Percentiles rank a stretch among this genome's conserved stretches.
Evolutionary conservation across 2,113 vertebrate genomes (phyloP).

Genomic region (Melanotaenia duboulayi): DNA sequence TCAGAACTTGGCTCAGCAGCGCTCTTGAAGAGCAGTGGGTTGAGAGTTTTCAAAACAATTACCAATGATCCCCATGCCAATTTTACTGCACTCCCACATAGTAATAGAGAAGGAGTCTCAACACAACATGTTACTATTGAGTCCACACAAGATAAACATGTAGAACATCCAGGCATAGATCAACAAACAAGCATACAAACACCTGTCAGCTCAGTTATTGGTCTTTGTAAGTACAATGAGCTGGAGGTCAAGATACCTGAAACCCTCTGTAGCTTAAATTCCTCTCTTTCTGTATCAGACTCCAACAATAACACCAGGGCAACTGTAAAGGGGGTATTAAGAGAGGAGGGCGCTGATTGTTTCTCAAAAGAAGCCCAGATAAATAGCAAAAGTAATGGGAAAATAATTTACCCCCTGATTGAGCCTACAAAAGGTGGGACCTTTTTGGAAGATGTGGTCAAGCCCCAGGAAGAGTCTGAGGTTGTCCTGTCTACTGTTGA

Average conservation of each 20-base stretch:
- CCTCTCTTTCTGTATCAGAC: conserved; percentile 44
- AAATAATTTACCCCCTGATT: conserved; percentile 13
- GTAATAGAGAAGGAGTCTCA: neutral
- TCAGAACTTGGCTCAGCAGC: conserved; percentile 21
- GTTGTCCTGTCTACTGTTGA: conserved; percentile 19
- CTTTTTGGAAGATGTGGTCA: neutral
- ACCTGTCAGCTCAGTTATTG: neutral
- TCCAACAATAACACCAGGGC: conserved; percentile 68
- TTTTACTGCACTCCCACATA: conserved; percentile 4
- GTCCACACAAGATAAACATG: neutral
- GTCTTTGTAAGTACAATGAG: conserved; percentile 26
- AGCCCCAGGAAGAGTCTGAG: conserved; percentile 1
- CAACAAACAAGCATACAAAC: conserved; percentile 21
- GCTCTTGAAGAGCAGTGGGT: neutral
- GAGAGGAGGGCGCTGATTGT: conserved; percentile 1
- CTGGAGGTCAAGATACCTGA: conserved; percentile 15
- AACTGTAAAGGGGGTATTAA: neutral
- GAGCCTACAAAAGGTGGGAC: conserved; percentile 16
- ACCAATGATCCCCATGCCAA: neutral
- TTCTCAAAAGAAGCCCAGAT: conserved; percentile 17
- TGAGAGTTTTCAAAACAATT: neutral
- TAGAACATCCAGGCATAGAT: neutral
- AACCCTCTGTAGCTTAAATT: conserved; percentile 5
- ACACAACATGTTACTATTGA: neutral
- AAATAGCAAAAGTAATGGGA: conserved; percentile 16